phyloP scores from a whole-genome alignment of 2,113 vertebrate genomes.

The Turdus rufiventris region DNA sequence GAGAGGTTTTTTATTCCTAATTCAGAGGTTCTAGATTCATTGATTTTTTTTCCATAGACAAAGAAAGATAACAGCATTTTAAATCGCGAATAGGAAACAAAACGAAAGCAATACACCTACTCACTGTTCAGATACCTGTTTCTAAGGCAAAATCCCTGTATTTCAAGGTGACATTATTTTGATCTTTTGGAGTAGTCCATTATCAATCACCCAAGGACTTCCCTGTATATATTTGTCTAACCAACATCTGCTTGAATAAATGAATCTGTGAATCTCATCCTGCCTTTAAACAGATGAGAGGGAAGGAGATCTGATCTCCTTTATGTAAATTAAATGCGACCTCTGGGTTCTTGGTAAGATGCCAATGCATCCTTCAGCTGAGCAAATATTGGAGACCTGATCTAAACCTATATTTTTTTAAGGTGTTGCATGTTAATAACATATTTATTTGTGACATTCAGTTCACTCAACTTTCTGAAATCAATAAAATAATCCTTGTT shows the following conservation, averaged over 20 bases:
- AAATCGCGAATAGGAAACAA: background rate
- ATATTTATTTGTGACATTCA: background rate
- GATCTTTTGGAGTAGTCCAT: background rate
- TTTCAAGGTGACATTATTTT: background rate
- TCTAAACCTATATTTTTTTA: background rate
- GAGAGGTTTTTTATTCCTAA: background rate
- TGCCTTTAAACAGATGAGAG: background rate
- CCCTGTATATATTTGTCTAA: background rate
- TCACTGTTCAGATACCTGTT: background rate
- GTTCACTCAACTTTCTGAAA: slow-evolving; percentile 29
- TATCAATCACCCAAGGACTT: slow-evolving; percentile 9
- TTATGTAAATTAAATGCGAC: background rate
- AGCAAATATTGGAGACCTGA: background rate
- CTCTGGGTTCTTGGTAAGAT: background rate
- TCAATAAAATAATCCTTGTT: slow-evolving; percentile 24
- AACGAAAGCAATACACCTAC: background rate
- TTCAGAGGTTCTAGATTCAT: background rate
- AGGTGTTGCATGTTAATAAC: background rate
- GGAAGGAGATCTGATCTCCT: background rate
- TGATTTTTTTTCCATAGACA: background rate
- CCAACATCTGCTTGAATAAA: background rate
- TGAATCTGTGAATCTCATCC: background rate
- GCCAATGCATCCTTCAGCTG: background rate
- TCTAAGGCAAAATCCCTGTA: background rate
- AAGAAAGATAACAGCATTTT: background rate